phyloP scores from a whole-genome alignment of 2,113 vertebrate genomes.

The Xiphophorus couchianus region DNA sequence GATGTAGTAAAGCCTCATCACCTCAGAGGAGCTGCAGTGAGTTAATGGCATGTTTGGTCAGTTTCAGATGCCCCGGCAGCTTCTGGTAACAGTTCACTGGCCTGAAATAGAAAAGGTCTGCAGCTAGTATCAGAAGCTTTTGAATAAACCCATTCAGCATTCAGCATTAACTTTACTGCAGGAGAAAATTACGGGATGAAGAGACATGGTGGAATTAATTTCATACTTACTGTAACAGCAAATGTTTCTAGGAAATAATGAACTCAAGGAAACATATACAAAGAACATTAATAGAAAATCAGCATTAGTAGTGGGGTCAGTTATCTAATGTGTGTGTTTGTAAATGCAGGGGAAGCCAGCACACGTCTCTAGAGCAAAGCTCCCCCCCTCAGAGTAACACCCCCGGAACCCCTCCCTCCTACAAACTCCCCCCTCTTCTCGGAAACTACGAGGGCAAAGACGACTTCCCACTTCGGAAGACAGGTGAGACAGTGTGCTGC shows the following conservation, averaged over 20 bases:
- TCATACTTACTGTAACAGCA: neutral
- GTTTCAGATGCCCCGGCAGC: neutral
- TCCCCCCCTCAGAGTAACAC: slow-evolving; percentile 89
- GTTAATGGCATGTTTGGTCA: no score
- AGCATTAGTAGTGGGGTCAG: neutral
- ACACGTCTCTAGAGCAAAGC: slow-evolving; percentile 93
- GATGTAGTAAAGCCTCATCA: no score
- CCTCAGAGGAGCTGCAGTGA: no score
- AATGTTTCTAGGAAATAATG: neutral
- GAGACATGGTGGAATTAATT: neutral
- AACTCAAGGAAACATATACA: neutral
- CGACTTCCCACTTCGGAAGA: slow-evolving; percentile 95
- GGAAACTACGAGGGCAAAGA: slow-evolving; percentile 90
- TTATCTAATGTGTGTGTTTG: slow-evolving; percentile 9
- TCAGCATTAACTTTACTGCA: neutral
- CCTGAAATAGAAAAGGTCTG: no score
- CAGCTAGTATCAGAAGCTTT: no score
- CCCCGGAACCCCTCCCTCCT: slow-evolving; percentile 83
- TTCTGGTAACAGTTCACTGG: neutral
- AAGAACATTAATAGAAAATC: neutral
- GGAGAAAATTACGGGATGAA: neutral
- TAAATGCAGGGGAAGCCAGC: slow-evolving; percentile 86
- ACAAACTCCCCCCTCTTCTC: slow-evolving; percentile 89
- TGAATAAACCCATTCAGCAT: neutral
- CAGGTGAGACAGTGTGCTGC: slow-evolving; percentile 76